Percentiles rank a stretch among this genome's conserved stretches.
phyloP scores from a whole-genome alignment of 2,113 vertebrate species.

The Platanista minor region DNA sequence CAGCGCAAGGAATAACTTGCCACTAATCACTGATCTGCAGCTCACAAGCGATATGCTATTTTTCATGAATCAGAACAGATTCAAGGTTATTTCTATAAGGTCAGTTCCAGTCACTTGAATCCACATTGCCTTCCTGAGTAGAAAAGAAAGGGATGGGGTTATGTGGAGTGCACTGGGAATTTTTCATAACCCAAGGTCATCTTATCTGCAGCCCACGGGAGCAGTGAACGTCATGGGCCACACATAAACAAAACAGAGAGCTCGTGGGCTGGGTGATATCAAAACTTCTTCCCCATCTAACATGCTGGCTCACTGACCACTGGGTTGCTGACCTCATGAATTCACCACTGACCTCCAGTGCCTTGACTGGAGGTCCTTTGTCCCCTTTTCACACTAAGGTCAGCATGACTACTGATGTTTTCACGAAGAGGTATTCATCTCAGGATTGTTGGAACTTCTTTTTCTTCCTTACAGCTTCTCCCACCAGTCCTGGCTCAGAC shows the following conservation, averaged over 20 bases:
- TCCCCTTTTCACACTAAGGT: background rate
- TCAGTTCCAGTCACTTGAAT: background rate
- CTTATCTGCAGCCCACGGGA: slow-evolving; percentile 18
- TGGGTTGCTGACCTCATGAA: background rate
- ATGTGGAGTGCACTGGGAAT: slow-evolving; percentile 18
- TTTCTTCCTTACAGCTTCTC: background rate
- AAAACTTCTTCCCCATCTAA: background rate
- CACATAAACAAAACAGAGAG: background rate
- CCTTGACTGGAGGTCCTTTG: background rate
- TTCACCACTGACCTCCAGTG: background rate
- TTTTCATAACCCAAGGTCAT: slow-evolving; percentile 12
- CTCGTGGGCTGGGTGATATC: background rate
- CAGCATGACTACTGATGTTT: background rate
- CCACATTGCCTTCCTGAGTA: slow-evolving; percentile 1
- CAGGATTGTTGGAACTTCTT: background rate
- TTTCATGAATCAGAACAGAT: background rate
- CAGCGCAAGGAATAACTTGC: background rate
- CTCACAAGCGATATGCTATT: background rate
- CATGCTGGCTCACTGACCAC: background rate
- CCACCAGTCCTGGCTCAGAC: background rate
- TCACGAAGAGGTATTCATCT: background rate
- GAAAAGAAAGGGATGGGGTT: background rate
- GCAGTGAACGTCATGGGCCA: accelerated
- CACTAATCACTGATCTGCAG: background rate
- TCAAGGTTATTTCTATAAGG: background rate